Conservation (phyloP, 2,797 vertebrate genomes). For the Adrianichthys oophorus region DNA sequence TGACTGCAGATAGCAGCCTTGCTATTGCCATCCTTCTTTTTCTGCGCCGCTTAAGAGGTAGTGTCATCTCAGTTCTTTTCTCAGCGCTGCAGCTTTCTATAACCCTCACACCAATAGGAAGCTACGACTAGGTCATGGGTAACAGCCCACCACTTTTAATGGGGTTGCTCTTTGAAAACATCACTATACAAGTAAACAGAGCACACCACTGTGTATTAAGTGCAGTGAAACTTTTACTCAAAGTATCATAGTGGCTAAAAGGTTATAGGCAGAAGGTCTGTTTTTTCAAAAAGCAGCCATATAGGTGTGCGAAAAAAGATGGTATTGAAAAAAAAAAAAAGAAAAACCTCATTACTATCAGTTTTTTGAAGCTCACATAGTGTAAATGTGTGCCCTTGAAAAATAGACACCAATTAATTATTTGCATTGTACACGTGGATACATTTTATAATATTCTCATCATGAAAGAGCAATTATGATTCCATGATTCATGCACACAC, state of each 20-base stretch:
- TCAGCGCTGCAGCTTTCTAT: constrained; percentile 38
- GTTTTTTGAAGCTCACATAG: constrained; percentile 50
- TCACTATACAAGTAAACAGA: constrained; percentile 69
- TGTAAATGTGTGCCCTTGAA: constrained; percentile 74
- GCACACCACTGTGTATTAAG: constrained; percentile 63
- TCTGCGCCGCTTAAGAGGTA: constrained; percentile 64
- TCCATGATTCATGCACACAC: constrained; percentile 75
- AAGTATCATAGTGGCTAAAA: constrained; percentile 61
- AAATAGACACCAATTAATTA: constrained; percentile 75
- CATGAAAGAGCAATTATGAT: constrained; percentile 80
- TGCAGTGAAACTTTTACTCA: constrained; percentile 69
- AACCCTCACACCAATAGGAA: constrained; percentile 54
- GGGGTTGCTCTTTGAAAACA: constrained; percentile 74
- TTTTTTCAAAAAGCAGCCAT: constrained; percentile 45
- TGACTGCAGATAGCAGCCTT: constrained; percentile 50
- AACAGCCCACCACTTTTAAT: constrained; percentile 65
- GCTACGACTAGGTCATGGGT: constrained; percentile 54
- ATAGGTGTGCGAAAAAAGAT: constrained; percentile 37
- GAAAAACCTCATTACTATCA: constrained; percentile 64
- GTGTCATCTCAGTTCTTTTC: constrained; percentile 62
- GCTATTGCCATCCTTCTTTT: constrained; percentile 44
- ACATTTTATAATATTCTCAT: constrained; percentile 77
- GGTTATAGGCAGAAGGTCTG: constrained; percentile 57
- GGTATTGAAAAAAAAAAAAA: too few relatives aligned
- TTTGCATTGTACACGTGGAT: constrained; percentile 69